phyloP scores from a whole-genome alignment of 2,113 vertebrate species.

The Paradisaea rubra region DNA sequence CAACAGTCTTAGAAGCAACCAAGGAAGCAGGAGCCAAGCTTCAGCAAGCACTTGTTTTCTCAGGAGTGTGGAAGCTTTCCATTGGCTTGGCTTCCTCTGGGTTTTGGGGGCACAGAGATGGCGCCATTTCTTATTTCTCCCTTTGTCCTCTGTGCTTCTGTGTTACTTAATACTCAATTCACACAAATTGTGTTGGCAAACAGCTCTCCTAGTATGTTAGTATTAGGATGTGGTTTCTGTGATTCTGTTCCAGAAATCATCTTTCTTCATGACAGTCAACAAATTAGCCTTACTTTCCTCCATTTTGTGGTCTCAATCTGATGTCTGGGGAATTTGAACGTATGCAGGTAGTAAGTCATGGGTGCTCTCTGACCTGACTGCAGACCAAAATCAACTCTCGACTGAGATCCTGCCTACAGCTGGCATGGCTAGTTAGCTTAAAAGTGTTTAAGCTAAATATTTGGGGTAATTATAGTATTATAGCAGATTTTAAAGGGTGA shows the following conservation, averaged over 20 bases:
- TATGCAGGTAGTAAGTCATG: constrained; percentile 33
- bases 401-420: not conserved
- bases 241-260: constrained; percentile 37
- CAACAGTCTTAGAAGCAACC: not conserved
- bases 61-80: constrained; percentile 28
- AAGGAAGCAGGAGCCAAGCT: not conserved
- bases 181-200: constrained; percentile 28
- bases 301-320: constrained; percentile 26
- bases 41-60: constrained; percentile 15
- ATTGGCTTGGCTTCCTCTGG: not conserved
- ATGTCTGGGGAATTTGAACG: not conserved
- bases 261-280: constrained; percentile 51
- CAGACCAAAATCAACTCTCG: constrained; percentile 6
- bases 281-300: constrained; percentile 30
- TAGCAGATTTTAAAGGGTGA: constrained; percentile 27
- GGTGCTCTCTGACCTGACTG: constrained; percentile 16
- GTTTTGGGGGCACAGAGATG: not conserved
- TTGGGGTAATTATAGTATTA: constrained; percentile 24
- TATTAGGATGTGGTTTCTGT: constrained; percentile 36
- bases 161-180: constrained; percentile 29
- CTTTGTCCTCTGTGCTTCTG: constrained; percentile 25
- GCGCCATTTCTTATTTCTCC: constrained; percentile 15
- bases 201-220: not conserved
- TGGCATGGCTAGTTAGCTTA: not conserved
- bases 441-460: constrained; percentile 32